A percentile compares a stretch with the other conserved stretches of the same genome.
phyloP scores from a whole-genome alignment of 2,113 vertebrate genomes.

The Aldabrachelys gigantea region DNA sequence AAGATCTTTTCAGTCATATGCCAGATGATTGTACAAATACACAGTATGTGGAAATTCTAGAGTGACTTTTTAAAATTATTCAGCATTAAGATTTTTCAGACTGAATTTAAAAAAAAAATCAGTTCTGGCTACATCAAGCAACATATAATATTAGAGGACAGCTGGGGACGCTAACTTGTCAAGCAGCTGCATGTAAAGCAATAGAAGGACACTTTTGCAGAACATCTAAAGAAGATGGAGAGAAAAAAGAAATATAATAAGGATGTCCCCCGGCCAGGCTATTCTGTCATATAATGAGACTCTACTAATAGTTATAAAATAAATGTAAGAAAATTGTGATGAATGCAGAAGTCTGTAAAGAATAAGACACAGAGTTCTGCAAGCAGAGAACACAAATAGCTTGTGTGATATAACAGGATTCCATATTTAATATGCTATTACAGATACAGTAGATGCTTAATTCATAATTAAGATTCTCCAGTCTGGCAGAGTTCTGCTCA shows the following conservation, averaged over 20 bases:
- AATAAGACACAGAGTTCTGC: not conserved
- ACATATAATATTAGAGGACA: not conserved
- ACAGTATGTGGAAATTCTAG: not conserved
- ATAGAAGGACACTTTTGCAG: not conserved
- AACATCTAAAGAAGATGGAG: not conserved
- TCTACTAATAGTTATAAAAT: not conserved
- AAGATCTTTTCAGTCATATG: too few species aligned
- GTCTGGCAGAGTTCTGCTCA: not conserved
- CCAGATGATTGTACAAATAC: not conserved
- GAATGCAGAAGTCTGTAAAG: not conserved
- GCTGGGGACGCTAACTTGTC: not conserved
- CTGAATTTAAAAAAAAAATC: not conserved
- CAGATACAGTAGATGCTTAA: not conserved
- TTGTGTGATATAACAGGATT: not conserved
- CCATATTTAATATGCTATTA: not conserved
- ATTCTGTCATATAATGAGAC: not conserved
- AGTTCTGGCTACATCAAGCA: not conserved
- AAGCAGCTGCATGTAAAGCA: not conserved
- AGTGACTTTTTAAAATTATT: not conserved
- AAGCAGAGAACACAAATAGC: not conserved
- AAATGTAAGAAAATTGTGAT: not conserved
- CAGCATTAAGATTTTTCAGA: not conserved
- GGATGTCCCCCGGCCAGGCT: not conserved
- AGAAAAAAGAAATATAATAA: not conserved
- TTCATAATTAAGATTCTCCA: not conserved